Evolutionary conservation across 2,888 invertebrate genomes (phyloP), one percentile per base, ranked within the genome.

Genomic region (Megaustenia siamemsis): DNA sequence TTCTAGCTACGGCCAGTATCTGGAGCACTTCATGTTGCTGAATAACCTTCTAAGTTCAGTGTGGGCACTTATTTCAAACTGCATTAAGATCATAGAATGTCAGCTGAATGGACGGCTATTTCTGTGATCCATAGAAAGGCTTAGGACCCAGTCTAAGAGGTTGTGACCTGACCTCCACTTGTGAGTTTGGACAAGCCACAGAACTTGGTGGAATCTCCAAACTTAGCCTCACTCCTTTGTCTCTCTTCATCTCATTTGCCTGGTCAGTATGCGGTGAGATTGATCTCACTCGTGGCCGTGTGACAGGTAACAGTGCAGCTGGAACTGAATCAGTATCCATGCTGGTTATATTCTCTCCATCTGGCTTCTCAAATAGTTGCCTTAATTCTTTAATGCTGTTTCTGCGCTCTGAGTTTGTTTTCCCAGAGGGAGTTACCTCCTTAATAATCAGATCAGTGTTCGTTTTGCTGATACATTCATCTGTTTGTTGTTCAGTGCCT

Each of bases 301-400:
- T 63, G 68, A 86, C 83, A 24, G 87, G 80, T 40, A 85, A 84
- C 5, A 86, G 84, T 2, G 85, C 73, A 35, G 21, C 56, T 10
- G 86, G 75, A 24, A 35, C 68, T 49, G 40, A 43, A n/a, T 60
- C 82, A 18, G 38, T 71, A 60, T 79, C 85, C 10, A 69, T n/a
- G 15, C 32, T 32, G 80, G 69, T 86, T 83, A 76, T 84, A 53
- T 73, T 84, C 56, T 83, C 82, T 71, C 32, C 78, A 49, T 73
- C 86, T 86, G 76, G 87, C 87, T 66, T 90, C 86, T 92, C 92
- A 86, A 92, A 92, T 68, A 90, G 88, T 81, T 91, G 89, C 80
- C 88, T 88, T 45, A 92, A 84, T 86, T 92, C 92, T 83, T 92
- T 92, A 80, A 92, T 92, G 88, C 92, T 92, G n/a, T 91, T 92